Evolutionary conservation across 2,797 vertebrate genomes (phyloP).

Genomic region (Hippocampus kuda): DNA sequence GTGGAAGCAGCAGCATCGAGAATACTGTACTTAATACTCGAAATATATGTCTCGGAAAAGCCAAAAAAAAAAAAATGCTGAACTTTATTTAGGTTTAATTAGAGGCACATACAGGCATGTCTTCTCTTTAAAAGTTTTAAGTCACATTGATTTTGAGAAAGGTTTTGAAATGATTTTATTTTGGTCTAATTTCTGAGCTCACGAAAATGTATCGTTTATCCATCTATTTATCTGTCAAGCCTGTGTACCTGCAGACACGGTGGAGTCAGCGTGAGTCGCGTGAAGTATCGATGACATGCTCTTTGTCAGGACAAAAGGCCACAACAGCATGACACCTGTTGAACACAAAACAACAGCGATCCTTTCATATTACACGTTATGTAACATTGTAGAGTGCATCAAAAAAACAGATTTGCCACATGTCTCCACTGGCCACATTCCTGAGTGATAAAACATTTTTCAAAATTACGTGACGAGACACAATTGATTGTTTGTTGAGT

Average conservation of each 20-base stretch:
- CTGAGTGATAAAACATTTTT: neutral
- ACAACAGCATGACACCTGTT: slow-evolving; percentile 49
- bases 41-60: neutral
- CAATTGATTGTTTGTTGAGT: neutral
- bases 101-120: neutral
- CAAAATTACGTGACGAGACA: neutral
- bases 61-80: neutral
- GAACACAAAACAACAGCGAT: neutral
- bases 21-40: neutral
- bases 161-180: too few species aligned
- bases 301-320: slow-evolving; percentile 29
- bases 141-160: too few species aligned
- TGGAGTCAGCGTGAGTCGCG: slow-evolving; percentile 12
- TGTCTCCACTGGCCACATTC: neutral
- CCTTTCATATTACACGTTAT: too few species aligned
- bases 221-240: too few species aligned
- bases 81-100: neutral
- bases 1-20: neutral
- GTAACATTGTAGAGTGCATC: neutral
- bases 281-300: slow-evolving; percentile 26
- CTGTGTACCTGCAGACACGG: slow-evolving; percentile 34
- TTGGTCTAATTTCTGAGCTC: too few species aligned
- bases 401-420: neutral
- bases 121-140: neutral
- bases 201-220: too few species aligned